phyloP scores from a whole-genome alignment of 1,140 invertebrate species.

The Pseudomyrmex pallidus region DNA sequence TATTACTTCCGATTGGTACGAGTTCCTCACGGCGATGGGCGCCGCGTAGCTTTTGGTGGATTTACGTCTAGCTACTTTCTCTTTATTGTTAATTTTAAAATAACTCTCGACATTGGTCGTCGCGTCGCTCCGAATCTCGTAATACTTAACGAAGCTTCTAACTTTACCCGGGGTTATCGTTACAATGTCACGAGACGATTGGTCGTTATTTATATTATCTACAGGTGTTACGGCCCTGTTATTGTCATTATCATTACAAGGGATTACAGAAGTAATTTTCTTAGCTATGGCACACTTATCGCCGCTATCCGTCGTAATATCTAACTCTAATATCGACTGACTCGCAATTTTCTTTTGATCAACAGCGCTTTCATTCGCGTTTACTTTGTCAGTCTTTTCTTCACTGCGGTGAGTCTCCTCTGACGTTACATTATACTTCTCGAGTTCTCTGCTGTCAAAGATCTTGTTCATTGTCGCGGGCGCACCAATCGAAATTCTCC shows the following conservation, averaged over 20 bases:
- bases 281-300: constrained; percentile 82
- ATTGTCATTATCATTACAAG: constrained; percentile 82
- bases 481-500: constrained; percentile 41
- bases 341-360: constrained; percentile 8
- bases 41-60: constrained; percentile 13
- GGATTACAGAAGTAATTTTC: constrained; percentile 69
- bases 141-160: constrained; percentile 82
- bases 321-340: constrained; percentile 52
- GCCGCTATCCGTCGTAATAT: constrained; percentile 59
- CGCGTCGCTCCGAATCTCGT: constrained; percentile 79
- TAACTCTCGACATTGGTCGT: constrained; percentile 60
- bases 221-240: constrained; percentile 80
- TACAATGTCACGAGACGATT: constrained; percentile 76
- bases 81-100: constrained; percentile 74
- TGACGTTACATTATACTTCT: not conserved
- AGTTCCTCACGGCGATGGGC: constrained; percentile 28
- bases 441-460: constrained; percentile 43
- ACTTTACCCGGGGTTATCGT: constrained; percentile 82
- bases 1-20: constrained; percentile 44
- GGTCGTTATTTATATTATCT: constrained; percentile 80
- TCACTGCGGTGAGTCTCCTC: not conserved
- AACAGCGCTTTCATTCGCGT: constrained; percentile 4
- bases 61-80: constrained; percentile 41
- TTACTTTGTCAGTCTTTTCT: constrained; percentile 78
- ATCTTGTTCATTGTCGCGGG: constrained; percentile 45